Conservation (phyloP, 2,113 vertebrate species). For the Colaptes auratus region DNA sequence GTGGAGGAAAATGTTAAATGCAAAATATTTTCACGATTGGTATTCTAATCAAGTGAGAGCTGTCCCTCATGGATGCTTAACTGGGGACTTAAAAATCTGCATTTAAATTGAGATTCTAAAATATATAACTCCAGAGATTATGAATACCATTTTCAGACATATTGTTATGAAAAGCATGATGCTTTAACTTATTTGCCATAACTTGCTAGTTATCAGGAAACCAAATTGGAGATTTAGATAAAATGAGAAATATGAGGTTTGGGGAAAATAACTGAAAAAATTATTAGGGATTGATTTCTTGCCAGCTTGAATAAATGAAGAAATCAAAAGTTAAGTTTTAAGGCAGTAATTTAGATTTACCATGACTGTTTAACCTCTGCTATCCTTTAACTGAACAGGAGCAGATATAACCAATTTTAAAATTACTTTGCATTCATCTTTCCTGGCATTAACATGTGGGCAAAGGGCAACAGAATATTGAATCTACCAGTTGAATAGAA, state of each 20-base stretch:
- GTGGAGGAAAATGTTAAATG: constrained; percentile 50
- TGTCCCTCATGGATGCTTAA: constrained; percentile 31
- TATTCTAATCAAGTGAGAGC: constrained; percentile 71
- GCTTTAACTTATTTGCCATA: constrained; percentile 42
- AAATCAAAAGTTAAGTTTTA: constrained; percentile 23
- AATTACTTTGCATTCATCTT: neutral
- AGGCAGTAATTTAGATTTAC: neutral
- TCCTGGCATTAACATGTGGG: neutral
- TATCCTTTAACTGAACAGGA: neutral
- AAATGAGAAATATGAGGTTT: constrained; percentile 11
- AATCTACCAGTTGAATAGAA: neutral
- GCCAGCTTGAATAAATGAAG: constrained; percentile 27
- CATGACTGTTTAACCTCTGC: neutral
- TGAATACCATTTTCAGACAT: constrained; percentile 9
- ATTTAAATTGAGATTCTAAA: constrained; percentile 77
- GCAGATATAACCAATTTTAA: neutral
- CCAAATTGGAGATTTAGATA: constrained; percentile 15
- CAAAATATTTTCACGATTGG: constrained; percentile 60
- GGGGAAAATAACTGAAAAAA: constrained; percentile 45
- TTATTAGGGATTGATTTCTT: neutral
- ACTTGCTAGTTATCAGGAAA: constrained; percentile 20
- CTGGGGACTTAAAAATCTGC: constrained; percentile 70
- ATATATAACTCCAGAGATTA: constrained; percentile 42
- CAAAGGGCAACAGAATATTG: neutral
- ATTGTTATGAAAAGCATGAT: neutral